Evolutionary conservation across 2,888 invertebrate species (phyloP).

Genomic region (Doris montereyensis): DNA sequence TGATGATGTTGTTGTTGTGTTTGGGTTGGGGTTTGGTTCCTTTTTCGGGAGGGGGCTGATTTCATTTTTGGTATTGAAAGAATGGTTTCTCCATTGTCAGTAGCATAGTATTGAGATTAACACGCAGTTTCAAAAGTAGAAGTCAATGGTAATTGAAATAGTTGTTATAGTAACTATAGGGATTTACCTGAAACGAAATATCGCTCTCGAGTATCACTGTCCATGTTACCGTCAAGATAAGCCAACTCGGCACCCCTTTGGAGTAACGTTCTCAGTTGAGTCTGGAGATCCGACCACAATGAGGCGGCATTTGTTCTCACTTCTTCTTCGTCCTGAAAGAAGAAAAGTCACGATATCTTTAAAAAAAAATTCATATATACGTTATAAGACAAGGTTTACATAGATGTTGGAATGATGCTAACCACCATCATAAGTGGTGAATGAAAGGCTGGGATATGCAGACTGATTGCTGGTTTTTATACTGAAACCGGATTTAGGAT

Average conservation of each 20-base stretch:
- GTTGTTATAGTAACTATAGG: not conserved
- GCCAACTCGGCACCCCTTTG: constrained; percentile 61
- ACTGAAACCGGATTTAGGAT: too few species aligned
- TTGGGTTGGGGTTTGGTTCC: too few species aligned
- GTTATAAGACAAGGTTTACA: not conserved
- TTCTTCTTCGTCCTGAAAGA: constrained; percentile 41
- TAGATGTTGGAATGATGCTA: too few species aligned
- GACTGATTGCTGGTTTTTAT: too few species aligned
- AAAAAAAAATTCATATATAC: not conserved
- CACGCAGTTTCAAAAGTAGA: not conserved
- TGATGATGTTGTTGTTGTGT: too few species aligned
- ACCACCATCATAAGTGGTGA: too few species aligned
- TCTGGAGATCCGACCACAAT: constrained; percentile 56
- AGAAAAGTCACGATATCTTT: not conserved
- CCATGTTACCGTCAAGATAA: constrained; percentile 56
- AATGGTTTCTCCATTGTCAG: too few species aligned
- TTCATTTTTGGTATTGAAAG: too few species aligned
- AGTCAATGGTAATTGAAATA: not conserved
- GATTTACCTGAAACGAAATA: constrained; percentile 58
- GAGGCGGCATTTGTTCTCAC: constrained; percentile 41
- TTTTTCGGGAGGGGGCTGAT: too few species aligned
- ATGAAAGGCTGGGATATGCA: too few species aligned
- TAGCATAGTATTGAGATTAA: too few species aligned
- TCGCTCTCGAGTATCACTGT: constrained; percentile 54
- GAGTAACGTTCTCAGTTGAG: constrained; percentile 55